Evolutionary conservation across 2,113 vertebrate genomes (phyloP).

Genomic region (Micronycteris hirsuta): DNA sequence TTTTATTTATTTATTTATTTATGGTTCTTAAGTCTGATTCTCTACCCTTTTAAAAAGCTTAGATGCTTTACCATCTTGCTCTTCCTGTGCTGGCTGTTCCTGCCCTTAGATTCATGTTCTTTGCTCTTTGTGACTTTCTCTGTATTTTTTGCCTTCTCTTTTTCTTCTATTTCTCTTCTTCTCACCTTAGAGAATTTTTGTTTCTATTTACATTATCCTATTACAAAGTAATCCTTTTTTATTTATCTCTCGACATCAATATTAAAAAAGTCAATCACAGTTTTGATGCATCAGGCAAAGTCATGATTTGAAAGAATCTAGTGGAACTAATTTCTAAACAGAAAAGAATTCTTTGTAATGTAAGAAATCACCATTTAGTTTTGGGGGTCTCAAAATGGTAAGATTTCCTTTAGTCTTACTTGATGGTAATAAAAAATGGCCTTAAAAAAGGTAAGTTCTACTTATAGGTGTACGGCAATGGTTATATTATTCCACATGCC

Average conservation of each 20-base stretch:
- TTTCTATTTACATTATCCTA: not conserved
- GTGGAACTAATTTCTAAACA: not conserved
- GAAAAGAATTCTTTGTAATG: not conserved
- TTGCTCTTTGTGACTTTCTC: not conserved
- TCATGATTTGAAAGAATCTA: not conserved
- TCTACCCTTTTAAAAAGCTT: not conserved
- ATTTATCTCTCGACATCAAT: not conserved
- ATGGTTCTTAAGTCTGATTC: not conserved
- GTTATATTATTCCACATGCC: not conserved
- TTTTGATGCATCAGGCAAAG: not conserved
- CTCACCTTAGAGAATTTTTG: not conserved
- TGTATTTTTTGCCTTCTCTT: not conserved
- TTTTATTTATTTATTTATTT: not conserved
- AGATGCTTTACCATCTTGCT: not conserved
- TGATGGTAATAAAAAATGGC: not conserved
- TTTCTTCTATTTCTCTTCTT: not conserved
- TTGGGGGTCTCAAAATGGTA: not conserved
- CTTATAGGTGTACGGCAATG: not conserved
- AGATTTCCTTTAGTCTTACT: not conserved
- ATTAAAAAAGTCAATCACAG: not conserved
- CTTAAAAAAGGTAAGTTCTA: not conserved
- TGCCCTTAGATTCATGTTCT: not conserved
- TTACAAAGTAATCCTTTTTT: not conserved
- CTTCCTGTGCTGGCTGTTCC: not conserved
- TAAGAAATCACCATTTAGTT: not conserved